Evolutionary conservation across 2,888 invertebrate species (phyloP), one percentile per base, ranked within the genome.

Genomic region (Hydraecia micacea): DNA sequence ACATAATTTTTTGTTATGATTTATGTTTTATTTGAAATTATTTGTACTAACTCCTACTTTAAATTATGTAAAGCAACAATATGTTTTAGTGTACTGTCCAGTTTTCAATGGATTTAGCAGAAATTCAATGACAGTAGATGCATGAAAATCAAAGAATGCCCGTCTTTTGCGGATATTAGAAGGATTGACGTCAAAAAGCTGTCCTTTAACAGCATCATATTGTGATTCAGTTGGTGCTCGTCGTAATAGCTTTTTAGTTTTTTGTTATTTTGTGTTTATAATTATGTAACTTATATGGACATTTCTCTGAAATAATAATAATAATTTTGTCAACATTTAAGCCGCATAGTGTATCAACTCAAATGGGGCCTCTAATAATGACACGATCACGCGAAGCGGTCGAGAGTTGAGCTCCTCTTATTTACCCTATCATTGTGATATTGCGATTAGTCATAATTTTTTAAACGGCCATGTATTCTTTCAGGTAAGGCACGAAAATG

Each of bases 351-450:
- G 13, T 60, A 60, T 73, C 9, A 73, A 46, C 28, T 75, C 1
- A 52, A 74, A 74, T 25, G 21, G 9, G 46, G 13, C 36, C 46
- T 5, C 13, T 18, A 18, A 73, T 75, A 52, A 42, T 52, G 8
- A 62, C 18, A 63, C 11, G 25, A 46, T 52, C 28, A 75, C 8
- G 28, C 21, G 36, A 25, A 63, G 46, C 39, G 74, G 46, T 60
- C 15, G 7, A 28, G 18, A 52, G 25, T 42, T 52, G 39, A 75
- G 28, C 49, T 49, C 13, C 28, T 75, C 39, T 63, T 63, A 63
- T 63, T 75, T 39, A 74, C 28, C 52, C 4, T 9, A 8, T 62
- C 6, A 25, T 28, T 28, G 73, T n/a, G 21, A 75, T 62, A 73
- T 75, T n/a, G n/a, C n/a, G n/a, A n/a, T n/a, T n/a, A n/a, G n/a